These are phyloP conservation scores for Sterrhoptilus dennistouni DNA, from an alignment of 2,113 vertebrate genomes.

Conservation along the genomic window DNA sequence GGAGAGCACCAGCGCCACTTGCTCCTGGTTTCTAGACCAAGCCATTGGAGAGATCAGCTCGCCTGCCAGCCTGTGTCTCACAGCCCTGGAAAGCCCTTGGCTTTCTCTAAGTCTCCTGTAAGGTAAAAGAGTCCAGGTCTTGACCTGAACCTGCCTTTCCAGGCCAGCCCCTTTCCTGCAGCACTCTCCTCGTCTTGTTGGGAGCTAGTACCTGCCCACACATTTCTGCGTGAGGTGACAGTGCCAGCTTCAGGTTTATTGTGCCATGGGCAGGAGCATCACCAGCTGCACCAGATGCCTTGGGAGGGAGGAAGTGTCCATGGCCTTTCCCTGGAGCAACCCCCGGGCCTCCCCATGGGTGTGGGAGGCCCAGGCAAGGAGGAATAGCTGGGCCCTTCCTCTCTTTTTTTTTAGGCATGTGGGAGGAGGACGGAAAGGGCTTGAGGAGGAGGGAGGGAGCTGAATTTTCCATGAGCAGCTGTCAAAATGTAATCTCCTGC, in stretches of 20 bases:
- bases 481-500: constrained; percentile 54
- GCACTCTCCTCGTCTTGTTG: not conserved
- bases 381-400: constrained; percentile 7
- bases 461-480: constrained; percentile 67
- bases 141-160: not conserved
- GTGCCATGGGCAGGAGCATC: not conserved
- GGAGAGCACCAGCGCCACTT: not conserved
- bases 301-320: not conserved
- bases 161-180: not conserved
- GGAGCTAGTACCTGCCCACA: not conserved
- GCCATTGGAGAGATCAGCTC: constrained; percentile 38
- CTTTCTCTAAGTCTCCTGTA: not conserved
- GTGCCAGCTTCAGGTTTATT: not conserved
- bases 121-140: not conserved
- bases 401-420: not conserved
- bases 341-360: accelerated
- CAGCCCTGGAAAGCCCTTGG: constrained; percentile 27
- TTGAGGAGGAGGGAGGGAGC: constrained; percentile 6
- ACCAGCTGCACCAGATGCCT: not conserved
- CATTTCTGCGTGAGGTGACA: not conserved
- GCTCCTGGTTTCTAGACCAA: constrained; percentile 45
- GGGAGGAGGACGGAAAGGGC: constrained; percentile 13
- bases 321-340: not conserved
- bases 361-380: not conserved
- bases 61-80: not conserved